Conservation (phyloP, 2,797 vertebrate genomes). For the Vultur gryphus region DNA sequence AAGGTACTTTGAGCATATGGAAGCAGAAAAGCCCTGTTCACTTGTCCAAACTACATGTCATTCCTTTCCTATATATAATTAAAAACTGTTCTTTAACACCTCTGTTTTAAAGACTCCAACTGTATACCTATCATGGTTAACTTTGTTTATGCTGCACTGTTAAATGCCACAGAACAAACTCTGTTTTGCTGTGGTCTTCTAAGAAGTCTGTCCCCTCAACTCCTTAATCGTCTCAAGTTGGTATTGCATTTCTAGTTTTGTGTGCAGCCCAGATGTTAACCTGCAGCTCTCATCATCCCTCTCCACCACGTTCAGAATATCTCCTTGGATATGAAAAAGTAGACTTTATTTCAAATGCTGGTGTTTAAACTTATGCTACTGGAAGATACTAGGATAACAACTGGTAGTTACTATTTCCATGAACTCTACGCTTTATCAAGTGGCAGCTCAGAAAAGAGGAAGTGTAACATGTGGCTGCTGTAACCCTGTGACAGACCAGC, state of each 20-base stretch:
- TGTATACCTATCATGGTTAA: not conserved
- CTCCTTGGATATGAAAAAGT: not conserved
- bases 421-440: not conserved
- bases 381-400: not conserved
- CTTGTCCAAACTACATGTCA: not conserved
- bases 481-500: not conserved
- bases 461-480: not conserved
- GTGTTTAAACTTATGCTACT: not conserved
- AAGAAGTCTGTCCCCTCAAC: not conserved
- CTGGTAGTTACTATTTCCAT: not conserved
- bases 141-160: not conserved
- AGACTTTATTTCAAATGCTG: not conserved
- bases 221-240: not conserved
- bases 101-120: not conserved
- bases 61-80: not conserved
- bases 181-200: not conserved
- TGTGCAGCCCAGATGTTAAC: not conserved
- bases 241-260: not conserved
- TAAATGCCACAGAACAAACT: not conserved
- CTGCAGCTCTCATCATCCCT: not conserved
- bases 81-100: not conserved
- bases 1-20: not conserved
- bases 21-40: not conserved
- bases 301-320: rapidly evolving
- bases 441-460: not conserved